These are phyloP conservation scores for Gymnoscelis rufifasciata DNA, from an alignment of 2,888 invertebrate species.

Conservation along the genomic window DNA sequence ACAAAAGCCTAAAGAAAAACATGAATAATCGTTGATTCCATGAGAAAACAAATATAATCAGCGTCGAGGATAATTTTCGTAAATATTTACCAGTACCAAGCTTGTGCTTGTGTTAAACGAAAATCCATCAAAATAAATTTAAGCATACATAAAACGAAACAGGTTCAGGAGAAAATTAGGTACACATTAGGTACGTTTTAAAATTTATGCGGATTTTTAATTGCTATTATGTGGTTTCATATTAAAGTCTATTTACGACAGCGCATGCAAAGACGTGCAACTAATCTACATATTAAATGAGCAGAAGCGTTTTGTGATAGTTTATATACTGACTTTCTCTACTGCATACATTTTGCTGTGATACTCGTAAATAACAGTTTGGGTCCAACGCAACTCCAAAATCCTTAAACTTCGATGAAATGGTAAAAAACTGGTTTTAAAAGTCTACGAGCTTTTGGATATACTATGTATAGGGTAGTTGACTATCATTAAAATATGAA, in stretches of 20 bases:
- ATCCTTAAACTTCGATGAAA: no score
- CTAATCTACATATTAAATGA: constrained; percentile 22
- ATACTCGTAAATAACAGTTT: no score
- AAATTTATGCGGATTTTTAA: constrained; percentile 14
- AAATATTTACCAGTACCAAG: not conserved
- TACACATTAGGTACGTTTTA: constrained; percentile 26
- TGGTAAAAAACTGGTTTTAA: no score
- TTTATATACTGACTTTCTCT: constrained; percentile 17
- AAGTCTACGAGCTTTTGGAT: no score
- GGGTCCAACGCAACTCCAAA: no score
- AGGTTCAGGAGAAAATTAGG: constrained; percentile 54
- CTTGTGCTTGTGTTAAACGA: not conserved
- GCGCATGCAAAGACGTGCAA: constrained; percentile 17
- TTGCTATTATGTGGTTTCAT: constrained; percentile 22
- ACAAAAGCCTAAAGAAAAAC: no score
- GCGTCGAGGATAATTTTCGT: not conserved
- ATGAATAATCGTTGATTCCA: no score
- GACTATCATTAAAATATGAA: no score
- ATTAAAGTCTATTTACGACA: constrained; percentile 15
- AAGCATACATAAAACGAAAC: constrained; percentile 6
- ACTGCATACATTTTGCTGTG: constrained; percentile 9
- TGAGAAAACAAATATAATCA: no score
- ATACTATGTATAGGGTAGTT: no score
- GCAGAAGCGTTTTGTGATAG: constrained; percentile 14
- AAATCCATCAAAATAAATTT: not conserved